Evolutionary conservation across 2,797 vertebrate species (phyloP).

Genomic region (Halcyon smyrnensis): DNA sequence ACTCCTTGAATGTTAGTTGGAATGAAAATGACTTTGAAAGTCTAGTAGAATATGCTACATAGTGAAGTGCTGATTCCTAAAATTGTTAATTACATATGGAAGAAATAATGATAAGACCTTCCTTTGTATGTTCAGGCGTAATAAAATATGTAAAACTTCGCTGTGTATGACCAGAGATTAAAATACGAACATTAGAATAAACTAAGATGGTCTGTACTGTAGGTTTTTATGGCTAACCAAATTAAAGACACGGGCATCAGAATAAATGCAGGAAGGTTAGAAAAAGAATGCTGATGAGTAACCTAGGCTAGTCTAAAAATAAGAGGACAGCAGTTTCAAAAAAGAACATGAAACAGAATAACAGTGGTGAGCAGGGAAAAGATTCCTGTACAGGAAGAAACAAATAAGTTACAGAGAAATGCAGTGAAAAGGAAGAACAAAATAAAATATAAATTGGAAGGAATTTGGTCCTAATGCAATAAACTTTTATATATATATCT

Average conservation of each 20-base stretch:
- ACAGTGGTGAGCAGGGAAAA: neutral
- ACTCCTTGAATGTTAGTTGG: neutral
- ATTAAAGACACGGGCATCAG: neutral
- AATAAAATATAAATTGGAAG: neutral
- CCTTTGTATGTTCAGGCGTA: neutral
- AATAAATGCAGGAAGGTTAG: neutral
- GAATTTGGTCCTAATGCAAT: neutral
- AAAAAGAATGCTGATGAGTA: neutral
- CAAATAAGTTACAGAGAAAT: neutral
- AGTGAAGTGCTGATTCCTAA: neutral
- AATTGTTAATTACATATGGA: neutral
- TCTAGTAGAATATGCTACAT: neutral
- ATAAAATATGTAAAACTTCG: neutral
- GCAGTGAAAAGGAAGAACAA: neutral
- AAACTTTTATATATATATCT: rapidly evolving
- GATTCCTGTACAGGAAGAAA: neutral
- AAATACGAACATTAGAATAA: neutral
- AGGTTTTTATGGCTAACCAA: neutral
- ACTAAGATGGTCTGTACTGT: neutral
- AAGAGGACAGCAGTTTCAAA: neutral
- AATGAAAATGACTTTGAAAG: neutral
- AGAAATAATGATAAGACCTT: neutral
- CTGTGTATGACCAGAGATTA: neutral
- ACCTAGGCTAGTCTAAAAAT: neutral
- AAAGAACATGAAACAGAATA: neutral